These are phyloP conservation scores for Poecile atricapillus DNA, from an alignment of 2,113 vertebrate genomes.

Conservation along the genomic window DNA sequence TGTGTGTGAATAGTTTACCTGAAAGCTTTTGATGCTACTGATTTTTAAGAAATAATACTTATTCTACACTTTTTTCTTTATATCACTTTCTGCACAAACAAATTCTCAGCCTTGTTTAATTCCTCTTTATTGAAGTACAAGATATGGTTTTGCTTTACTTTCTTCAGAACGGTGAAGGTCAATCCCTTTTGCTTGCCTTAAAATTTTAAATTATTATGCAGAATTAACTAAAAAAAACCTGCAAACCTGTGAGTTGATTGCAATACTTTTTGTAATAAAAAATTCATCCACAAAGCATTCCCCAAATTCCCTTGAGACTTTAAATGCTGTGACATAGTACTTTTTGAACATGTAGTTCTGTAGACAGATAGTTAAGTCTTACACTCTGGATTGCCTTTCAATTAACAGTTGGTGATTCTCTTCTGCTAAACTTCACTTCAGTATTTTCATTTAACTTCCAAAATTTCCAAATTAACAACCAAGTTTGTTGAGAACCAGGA, in stretches of 20 bases:
- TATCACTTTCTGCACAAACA: neutral
- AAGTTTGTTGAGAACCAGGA: neutral
- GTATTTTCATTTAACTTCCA: neutral
- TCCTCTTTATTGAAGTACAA: neutral
- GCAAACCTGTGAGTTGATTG: neutral
- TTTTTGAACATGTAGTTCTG: neutral
- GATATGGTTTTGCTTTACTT: neutral
- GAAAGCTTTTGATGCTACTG: neutral
- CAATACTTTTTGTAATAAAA: neutral
- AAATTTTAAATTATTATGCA: neutral
- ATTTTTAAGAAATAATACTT: neutral
- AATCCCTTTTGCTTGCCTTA: neutral
- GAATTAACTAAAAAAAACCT: neutral
- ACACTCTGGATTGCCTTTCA: neutral
- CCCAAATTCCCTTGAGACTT: neutral
- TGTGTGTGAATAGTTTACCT: neutral
- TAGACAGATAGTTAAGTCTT: neutral
- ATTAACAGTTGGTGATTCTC: neutral
- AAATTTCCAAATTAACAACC: neutral
- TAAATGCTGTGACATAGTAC: neutral
- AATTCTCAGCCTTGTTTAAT: neutral
- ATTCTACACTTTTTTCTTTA: neutral
- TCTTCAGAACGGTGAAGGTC: neutral
- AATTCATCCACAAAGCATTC: neutral
- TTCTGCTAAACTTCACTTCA: neutral